Evolutionary conservation across 2,113 vertebrate genomes (phyloP), one percentile per base, ranked within the genome.

Genomic region (Coryphaenoides rupestris): DNA sequence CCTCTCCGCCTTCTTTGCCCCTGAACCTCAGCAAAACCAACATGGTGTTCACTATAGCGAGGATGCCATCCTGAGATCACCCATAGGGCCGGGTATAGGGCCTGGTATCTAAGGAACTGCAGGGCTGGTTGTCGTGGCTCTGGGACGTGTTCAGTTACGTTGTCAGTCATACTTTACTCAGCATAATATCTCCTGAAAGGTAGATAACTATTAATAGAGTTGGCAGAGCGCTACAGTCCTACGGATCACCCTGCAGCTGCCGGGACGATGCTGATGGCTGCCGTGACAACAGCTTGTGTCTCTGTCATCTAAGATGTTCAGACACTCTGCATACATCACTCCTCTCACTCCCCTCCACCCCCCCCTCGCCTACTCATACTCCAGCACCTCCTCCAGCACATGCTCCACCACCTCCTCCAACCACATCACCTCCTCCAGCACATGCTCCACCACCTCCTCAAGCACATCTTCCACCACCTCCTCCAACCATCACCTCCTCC

Each of bases 121-220:
- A 33, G 28, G 28, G 10, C 10, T 9, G 47, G 47, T 49, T 49
- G 47, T n/a, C 16, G 28, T 33, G 28, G 28, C 28, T 33, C 69
- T 78, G 53, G 50, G 21, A 69, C 71, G 80, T 72, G 64, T 70
- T 54, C 62, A 64, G 80, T 77, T 74, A 63, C 57, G 50, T 78
- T 82, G 70, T 78, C 70, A 77, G 75, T 82, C 83, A 80, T 80
- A 70, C 75, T 74, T 71, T 73, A 72, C 80, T 87, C 84, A 84
- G 77, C 80, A 81, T 90, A 88, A 90, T 86, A 84, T 81, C 78
- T 86, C 85, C 85, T 88, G 86, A 88, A 87, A 90, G 87, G 86
- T 87, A 86, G 84, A 88, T 86, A 87, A 89, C 85, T 88, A 89
- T 89, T 89, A 89, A 89, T 89, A 89, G 88, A 89, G 87, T 86